A percentile compares a stretch with the other conserved stretches of the same genome.
Conservation (phyloP, 2,888 invertebrate species). For the Cryptocheilus praepositus region DNA sequence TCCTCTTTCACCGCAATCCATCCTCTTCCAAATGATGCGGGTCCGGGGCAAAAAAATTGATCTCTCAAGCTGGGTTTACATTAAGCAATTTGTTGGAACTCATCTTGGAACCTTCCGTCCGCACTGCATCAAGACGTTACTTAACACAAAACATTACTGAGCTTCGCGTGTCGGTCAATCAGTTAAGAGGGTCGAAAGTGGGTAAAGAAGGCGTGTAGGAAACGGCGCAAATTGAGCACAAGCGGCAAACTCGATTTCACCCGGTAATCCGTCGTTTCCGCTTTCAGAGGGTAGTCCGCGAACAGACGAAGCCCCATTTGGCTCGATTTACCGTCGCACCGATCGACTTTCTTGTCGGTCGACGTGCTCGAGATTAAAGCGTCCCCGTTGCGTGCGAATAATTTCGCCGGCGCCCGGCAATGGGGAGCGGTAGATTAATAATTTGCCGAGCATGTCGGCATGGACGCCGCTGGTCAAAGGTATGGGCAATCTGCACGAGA, state of each 20-base stretch:
- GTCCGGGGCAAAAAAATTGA: too few relatives aligned
- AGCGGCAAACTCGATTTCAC: constrained; percentile 71
- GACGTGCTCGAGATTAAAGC: constrained; percentile 54
- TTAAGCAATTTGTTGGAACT: too few relatives aligned
- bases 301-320: constrained; percentile 9
- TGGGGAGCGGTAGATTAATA: constrained; percentile 61
- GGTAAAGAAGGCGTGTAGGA: constrained; percentile 73
- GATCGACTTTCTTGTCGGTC: constrained; percentile 18
- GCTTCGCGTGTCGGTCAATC: background rate
- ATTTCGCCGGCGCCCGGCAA: constrained; percentile 51
- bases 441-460: constrained; percentile 45
- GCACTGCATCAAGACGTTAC: too few relatives aligned
- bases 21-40: too few relatives aligned
- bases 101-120: too few relatives aligned
- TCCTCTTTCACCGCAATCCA: too few relatives aligned
- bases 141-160: background rate
- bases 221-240: constrained; percentile 72
- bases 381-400: constrained; percentile 61
- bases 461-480: too few relatives aligned
- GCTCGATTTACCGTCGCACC: background rate
- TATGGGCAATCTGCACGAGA: too few relatives aligned
- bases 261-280: constrained; percentile 71
- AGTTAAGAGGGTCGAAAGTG: constrained; percentile 48
- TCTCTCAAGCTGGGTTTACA: too few relatives aligned
- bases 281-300: constrained; percentile 60